phyloP scores from a whole-genome alignment of 2,797 vertebrate genomes.

The Diceros bicornis region DNA sequence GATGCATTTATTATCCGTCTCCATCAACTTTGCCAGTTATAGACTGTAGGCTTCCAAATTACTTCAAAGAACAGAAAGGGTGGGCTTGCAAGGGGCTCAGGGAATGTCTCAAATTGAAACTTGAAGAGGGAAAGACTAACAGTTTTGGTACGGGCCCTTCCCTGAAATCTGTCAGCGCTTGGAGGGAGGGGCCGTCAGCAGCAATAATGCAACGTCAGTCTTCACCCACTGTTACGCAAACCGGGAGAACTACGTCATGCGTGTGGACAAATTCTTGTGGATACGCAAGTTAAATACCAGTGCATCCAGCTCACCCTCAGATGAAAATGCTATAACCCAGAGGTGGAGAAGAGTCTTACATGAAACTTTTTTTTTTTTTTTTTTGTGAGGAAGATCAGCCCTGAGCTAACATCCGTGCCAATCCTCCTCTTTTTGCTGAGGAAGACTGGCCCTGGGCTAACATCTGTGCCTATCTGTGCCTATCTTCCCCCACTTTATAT shows the following conservation, averaged over 20 bases:
- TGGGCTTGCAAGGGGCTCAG: neutral
- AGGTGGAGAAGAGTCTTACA: neutral
- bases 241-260: neutral
- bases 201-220: neutral
- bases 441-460: too few relatives aligned
- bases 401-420: too few relatives aligned
- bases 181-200: neutral
- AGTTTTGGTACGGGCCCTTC: neutral
- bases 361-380: neutral
- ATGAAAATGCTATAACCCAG: neutral
- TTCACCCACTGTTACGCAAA: neutral
- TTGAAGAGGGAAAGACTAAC: constrained; percentile 2
- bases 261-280: neutral
- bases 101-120: neutral
- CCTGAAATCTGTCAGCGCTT: constrained; percentile 26
- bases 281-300: neutral
- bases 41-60: neutral
- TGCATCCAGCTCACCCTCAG: neutral
- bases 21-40: neutral
- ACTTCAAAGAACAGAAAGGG: constrained; percentile 29
- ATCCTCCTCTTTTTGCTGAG: too few relatives aligned
- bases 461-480: too few relatives aligned
- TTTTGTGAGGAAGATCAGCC: too few relatives aligned
- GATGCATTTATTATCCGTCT: neutral
- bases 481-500: too few relatives aligned